Conservation (phyloP, 2,113 vertebrate genomes). For the Calonectris borealis region DNA sequence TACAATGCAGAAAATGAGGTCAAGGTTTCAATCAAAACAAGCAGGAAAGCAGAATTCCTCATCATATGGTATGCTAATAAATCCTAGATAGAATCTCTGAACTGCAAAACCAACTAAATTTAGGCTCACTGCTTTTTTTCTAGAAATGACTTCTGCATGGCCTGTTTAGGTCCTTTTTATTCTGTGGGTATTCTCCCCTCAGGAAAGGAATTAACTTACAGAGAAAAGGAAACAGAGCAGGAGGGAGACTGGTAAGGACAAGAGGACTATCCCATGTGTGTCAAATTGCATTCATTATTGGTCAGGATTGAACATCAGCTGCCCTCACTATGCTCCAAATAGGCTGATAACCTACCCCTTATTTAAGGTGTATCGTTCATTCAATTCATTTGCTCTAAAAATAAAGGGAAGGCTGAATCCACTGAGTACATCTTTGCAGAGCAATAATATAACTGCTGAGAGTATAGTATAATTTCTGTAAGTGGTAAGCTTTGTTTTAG, state of each 20-base stretch:
- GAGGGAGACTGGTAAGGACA: not conserved
- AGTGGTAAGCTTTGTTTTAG: not conserved
- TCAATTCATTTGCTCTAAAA: not conserved
- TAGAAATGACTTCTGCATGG: not conserved
- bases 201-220: not conserved
- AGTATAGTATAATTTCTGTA: not conserved
- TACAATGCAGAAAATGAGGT: not conserved
- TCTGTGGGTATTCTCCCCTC: not conserved
- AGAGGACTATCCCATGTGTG: too few relatives aligned
- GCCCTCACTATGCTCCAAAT: not conserved
- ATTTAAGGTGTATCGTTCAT: not conserved
- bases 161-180: not conserved
- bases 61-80: not conserved
- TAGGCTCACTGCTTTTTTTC: not conserved
- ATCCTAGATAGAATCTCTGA: not conserved
- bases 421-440: not conserved
- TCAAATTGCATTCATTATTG: not conserved
- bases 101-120: not conserved
- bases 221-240: not conserved
- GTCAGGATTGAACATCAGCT: not conserved
- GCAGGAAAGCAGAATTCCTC: not conserved
- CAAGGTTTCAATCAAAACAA: not conserved
- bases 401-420: not conserved
- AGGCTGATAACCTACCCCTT: not conserved
- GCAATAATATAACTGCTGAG: not conserved